These are phyloP conservation scores for Drosophila saltans DNA, from an alignment of 1,140 invertebrate genomes.

Conservation along the genomic window DNA sequence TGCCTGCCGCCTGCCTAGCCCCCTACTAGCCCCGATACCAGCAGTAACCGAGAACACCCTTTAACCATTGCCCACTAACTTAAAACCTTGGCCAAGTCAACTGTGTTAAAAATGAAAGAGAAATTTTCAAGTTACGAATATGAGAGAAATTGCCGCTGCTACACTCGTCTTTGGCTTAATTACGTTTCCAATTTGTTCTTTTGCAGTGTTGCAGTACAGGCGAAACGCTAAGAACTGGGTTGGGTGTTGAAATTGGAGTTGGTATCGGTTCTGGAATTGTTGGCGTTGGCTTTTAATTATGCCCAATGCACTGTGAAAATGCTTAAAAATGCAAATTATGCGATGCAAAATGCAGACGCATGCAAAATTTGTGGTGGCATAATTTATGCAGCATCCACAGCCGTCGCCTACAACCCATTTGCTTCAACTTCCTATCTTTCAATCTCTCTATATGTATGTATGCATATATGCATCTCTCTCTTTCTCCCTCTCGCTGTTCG, in stretches of 20 bases:
- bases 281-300: conserved; percentile 66
- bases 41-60: background rate
- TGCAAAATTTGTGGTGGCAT: conserved; percentile 62
- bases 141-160: conserved; percentile 32
- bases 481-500: background rate
- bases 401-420: background rate
- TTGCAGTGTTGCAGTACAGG: conserved; percentile 8
- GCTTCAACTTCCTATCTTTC: conserved; percentile 13
- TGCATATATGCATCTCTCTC: background rate
- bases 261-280: conserved; percentile 8
- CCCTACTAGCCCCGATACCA: background rate
- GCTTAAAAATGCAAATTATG: conserved; percentile 79
- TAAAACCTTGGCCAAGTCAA: conserved; percentile 38
- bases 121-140: background rate
- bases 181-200: conserved; percentile 44
- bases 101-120: conserved; percentile 37
- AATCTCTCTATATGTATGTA: background rate
- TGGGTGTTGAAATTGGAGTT: conserved; percentile 3
- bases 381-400: conserved; percentile 66
- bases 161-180: conserved; percentile 35
- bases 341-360: conserved; percentile 68
- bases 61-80: conserved; percentile 10
- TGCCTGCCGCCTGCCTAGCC: conserved; percentile 1
- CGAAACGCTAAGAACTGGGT: background rate
- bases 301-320: conserved; percentile 74